Conservation (phyloP, 2,888 invertebrate species). For the Agrochola lychnidis region DNA sequence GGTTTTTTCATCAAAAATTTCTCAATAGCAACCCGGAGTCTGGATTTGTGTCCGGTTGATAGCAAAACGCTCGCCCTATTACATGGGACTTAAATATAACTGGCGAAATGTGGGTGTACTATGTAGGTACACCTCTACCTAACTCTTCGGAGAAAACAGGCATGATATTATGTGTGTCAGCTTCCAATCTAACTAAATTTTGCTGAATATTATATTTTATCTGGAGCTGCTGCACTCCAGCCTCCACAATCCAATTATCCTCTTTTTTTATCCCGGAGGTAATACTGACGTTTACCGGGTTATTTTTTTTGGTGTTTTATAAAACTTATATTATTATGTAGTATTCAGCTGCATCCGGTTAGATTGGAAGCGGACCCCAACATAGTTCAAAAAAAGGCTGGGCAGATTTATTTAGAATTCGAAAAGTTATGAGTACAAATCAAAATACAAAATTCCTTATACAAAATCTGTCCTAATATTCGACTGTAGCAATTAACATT, state of each 20-base stretch:
- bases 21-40: not conserved
- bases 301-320: not conserved
- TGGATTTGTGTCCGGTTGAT: not conserved
- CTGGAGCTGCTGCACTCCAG: slow-evolving; percentile 7
- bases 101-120: not conserved
- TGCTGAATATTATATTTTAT: slow-evolving; percentile 13
- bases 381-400: not conserved
- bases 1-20: not conserved
- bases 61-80: not conserved
- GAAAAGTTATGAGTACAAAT: too few relatives aligned
- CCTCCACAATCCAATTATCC: slow-evolving; percentile 19
- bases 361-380: not conserved
- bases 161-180: not conserved
- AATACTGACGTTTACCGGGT: not conserved
- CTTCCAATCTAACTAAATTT: slow-evolving; percentile 22
- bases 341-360: not conserved
- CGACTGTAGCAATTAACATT: too few relatives aligned
- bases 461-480: too few relatives aligned
- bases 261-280: slow-evolving; percentile 5
- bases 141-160: not conserved
- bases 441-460: too few relatives aligned
- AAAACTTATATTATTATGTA: not conserved
- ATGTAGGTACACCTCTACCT: not conserved
- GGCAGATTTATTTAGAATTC: not conserved
- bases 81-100: too few relatives aligned